Evolutionary conservation across 2,113 vertebrate genomes (phyloP).

Genomic region (Struthidea cinerea): DNA sequence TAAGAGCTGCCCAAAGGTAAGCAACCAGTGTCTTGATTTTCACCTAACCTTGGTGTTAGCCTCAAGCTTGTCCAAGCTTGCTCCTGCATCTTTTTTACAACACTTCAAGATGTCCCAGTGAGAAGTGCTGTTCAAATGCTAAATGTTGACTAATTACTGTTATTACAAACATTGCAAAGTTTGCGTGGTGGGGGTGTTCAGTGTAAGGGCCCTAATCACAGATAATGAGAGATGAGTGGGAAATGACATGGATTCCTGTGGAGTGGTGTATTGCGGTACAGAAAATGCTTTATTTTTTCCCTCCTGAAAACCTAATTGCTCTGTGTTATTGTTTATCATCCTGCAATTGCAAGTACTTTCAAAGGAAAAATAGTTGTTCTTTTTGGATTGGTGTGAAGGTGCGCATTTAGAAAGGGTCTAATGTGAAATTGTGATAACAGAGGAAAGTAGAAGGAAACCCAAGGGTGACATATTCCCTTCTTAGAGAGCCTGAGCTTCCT

Average conservation of each 20-base stretch:
- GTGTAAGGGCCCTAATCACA: neutral
- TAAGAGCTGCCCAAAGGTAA: neutral
- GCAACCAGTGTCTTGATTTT: neutral
- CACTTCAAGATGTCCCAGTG: rapidly evolving
- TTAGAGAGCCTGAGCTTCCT: neutral
- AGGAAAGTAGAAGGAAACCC: neutral
- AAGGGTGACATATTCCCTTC: neutral
- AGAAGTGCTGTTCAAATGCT: neutral
- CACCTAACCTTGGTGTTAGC: neutral
- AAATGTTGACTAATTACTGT: neutral
- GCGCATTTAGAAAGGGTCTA: neutral
- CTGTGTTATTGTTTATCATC: neutral
- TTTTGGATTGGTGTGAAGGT: neutral
- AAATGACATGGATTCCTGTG: neutral
- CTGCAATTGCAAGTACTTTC: neutral
- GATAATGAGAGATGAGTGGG: neutral
- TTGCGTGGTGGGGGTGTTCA: neutral
- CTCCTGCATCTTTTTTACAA: neutral
- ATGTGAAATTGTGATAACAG: neutral
- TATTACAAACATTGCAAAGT: neutral
- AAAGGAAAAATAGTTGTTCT: neutral
- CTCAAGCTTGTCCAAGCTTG: neutral
- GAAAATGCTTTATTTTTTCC: neutral
- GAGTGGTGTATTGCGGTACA: neutral
- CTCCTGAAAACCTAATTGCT: neutral